Evolutionary conservation across 2,797 vertebrate genomes (phyloP).

Genomic region (Spinus olivaceus): DNA sequence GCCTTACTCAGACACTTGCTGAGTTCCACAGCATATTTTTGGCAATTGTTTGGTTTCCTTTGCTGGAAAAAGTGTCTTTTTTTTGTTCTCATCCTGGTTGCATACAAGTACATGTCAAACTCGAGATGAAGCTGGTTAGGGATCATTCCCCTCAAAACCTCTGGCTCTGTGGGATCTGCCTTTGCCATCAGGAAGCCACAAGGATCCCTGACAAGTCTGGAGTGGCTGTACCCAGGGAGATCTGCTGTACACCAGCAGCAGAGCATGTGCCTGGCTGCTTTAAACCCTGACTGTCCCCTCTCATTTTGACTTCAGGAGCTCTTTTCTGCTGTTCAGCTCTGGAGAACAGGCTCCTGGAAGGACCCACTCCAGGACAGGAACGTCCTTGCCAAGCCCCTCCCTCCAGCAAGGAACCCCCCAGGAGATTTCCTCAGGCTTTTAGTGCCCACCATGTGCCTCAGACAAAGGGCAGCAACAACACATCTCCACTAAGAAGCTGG

Average conservation of each 20-base stretch:
- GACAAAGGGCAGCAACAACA: background rate
- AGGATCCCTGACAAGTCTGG: background rate
- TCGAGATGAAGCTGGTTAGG: rapidly evolving
- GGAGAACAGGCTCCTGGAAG: background rate
- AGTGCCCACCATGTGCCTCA: rapidly evolving
- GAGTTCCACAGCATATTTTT: background rate
- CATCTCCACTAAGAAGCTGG: background rate
- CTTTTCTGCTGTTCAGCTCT: background rate
- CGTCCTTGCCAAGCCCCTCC: background rate
- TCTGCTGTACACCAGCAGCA: background rate
- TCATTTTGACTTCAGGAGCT: background rate
- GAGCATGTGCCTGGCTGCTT: background rate
- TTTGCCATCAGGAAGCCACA: background rate
- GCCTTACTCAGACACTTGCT: background rate
- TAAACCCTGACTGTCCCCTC: background rate
- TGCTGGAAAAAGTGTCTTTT: background rate
- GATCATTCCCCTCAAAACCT: background rate
- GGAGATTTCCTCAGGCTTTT: background rate
- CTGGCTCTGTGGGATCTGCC: background rate
- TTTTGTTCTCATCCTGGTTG: background rate
- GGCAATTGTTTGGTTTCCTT: background rate
- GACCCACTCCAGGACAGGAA: background rate
- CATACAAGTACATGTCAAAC: rapidly evolving
- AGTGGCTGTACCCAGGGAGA: background rate
- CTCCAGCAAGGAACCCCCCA: background rate